Conservation (phyloP, 2,797 vertebrate genomes). For the Gouania willdenowi region DNA sequence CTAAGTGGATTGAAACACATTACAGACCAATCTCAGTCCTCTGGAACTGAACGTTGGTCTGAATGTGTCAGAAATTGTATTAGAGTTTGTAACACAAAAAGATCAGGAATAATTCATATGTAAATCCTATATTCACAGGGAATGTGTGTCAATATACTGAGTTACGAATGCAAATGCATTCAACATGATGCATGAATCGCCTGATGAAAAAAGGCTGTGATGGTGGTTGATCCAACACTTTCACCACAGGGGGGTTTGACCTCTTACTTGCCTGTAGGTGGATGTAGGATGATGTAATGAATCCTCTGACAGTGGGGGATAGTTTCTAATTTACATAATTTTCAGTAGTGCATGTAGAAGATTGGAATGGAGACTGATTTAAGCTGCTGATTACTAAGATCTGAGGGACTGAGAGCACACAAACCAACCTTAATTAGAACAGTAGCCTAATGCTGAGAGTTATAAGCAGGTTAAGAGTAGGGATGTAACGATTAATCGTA, state of each 20-base stretch:
- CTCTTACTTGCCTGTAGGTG: background rate
- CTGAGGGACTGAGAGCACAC: too few relatives aligned
- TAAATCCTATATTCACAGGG: background rate
- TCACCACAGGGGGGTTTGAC: background rate
- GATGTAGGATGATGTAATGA: background rate
- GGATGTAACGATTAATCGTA: too few relatives aligned
- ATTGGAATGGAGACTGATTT: background rate
- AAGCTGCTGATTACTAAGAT: background rate
- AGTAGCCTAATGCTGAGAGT: too few relatives aligned
- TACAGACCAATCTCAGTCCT: slow-evolving; percentile 12
- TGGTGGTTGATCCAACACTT: background rate
- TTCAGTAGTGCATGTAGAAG: background rate
- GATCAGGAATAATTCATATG: slow-evolving; percentile 7
- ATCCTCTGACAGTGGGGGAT: background rate
- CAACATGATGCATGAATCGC: background rate
- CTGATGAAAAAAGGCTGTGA: background rate
- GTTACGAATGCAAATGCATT: background rate
- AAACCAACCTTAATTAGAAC: too few relatives aligned
- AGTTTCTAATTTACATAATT: background rate
- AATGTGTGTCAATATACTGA: background rate
- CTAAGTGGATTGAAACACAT: slow-evolving; percentile 49
- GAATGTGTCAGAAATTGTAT: slow-evolving; percentile 17
- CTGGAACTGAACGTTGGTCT: slow-evolving; percentile 4
- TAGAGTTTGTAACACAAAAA: slow-evolving; percentile 3
- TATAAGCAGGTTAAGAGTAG: too few relatives aligned